phyloP scores from a whole-genome alignment of 2,797 vertebrate species.

The Schizopygopsis pylzovi region DNA sequence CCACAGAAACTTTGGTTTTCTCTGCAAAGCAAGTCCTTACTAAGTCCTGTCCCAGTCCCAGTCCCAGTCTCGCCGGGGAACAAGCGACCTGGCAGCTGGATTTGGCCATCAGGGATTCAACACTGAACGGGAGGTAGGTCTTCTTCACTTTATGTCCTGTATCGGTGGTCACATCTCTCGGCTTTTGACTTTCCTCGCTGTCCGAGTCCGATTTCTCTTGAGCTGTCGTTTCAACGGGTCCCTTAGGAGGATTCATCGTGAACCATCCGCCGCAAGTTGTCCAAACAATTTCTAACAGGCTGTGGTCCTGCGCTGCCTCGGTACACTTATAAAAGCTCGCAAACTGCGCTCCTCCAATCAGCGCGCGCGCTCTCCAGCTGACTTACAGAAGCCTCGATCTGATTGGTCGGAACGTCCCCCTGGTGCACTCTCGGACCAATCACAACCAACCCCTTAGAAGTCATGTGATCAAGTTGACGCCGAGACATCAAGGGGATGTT shows the following conservation, averaged over 20 bases:
- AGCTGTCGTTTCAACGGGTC: conserved; percentile 72
- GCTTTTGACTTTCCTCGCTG: conserved; percentile 71
- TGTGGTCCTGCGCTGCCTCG: neutral
- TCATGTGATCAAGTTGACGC: conserved; percentile 44
- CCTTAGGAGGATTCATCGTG: conserved; percentile 80
- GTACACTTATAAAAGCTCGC: conserved; percentile 74
- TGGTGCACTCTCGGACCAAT: conserved; percentile 52
- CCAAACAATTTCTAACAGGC: conserved; percentile 39
- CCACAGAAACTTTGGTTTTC: conserved; percentile 68
- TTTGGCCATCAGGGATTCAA: conserved; percentile 84
- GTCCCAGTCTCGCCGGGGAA: conserved; percentile 59
- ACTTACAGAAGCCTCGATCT: conserved; percentile 62
- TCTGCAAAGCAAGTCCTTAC: conserved; percentile 80
- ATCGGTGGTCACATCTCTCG: conserved; percentile 75
- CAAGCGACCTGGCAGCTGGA: conserved; percentile 77
- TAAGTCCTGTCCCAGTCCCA: conserved; percentile 70
- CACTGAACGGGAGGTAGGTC: conserved; percentile 82
- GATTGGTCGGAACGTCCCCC: conserved; percentile 73
- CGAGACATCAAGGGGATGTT: conserved; percentile 77
- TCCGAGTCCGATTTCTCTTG: conserved; percentile 75
- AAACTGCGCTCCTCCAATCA: conserved; percentile 78
- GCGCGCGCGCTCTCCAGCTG: conserved; percentile 60
- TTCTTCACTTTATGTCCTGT: conserved; percentile 77
- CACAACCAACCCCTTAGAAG: neutral
- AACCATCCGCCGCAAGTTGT: conserved; percentile 64